Conservation (phyloP, 1,140 invertebrate species). For the Nilaparvata lugens region DNA sequence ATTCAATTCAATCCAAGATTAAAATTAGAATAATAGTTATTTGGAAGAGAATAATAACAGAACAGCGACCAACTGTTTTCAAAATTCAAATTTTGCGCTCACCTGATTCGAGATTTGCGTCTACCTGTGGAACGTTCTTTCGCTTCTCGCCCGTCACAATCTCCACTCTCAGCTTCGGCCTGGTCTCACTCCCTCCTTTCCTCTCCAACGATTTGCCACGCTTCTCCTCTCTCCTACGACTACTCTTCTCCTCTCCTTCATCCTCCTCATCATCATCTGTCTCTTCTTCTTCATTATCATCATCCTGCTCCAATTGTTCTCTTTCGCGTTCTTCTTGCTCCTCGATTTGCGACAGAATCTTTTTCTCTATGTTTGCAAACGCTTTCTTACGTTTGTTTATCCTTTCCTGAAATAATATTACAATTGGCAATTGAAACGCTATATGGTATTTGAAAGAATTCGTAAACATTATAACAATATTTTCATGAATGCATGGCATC, state of each 20-base stretch:
- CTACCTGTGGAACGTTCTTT: constrained; percentile 12
- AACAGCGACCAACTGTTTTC: neutral
- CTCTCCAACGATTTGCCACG: too few species aligned
- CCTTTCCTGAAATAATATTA: constrained; percentile 15
- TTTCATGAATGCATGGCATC: too few species aligned
- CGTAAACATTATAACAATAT: too few species aligned
- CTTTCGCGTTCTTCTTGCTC: constrained; percentile 20
- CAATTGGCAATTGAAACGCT: too few species aligned
- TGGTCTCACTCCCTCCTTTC: too few species aligned
- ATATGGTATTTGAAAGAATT: too few species aligned
- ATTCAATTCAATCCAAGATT: too few species aligned
- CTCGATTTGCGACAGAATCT: constrained; percentile 17
- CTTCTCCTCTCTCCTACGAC: too few species aligned
- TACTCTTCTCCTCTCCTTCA: neutral
- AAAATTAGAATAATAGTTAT: constrained; percentile 1
- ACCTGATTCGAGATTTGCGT: constrained; percentile 4
- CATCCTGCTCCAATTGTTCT: neutral
- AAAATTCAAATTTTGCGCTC: neutral
- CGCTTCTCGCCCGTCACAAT: too few species aligned
- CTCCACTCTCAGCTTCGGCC: too few species aligned
- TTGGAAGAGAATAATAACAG: neutral
- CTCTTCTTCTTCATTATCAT: neutral
- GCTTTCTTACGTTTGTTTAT: constrained; percentile 19
- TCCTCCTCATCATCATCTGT: neutral
- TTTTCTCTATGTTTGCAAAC: constrained; percentile 19